Base-by-base conservation (phyloP, 2,113 vertebrate species). In the Microcebus ravelobensis region DNA sequence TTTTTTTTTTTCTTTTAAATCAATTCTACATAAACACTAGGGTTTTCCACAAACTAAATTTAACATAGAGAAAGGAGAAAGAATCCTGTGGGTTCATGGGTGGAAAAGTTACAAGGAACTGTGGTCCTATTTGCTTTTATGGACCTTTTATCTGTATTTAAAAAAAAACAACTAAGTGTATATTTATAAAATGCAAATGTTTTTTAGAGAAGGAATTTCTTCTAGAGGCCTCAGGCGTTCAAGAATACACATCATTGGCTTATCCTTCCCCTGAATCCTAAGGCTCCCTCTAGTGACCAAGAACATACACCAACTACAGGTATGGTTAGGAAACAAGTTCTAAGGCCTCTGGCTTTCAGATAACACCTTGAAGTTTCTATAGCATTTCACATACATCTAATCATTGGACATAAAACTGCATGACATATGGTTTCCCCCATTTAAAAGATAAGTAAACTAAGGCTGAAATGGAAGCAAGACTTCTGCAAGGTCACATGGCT, bases 261-360 rank as follows among this genome's bases (percentile, higher is more conserved):
- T 42, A 6, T 92, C 82, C 91, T 85, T 94, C 94, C 97, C 94
- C 57, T 95, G 95, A 94, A 89, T 93, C 89, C 89, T 95, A 87
- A 94, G 71, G 96, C 95, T 96, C 98, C 96, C 95, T 90, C 95
- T 96, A 91, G 94, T 97, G 97, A 92, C 94, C 50, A 92, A 81
- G 91, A 95, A 48, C 29, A 11, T 17, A 61, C 42, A 57, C 61
- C 0, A 0, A 18, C 57, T 67, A 21, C 36, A 92, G 77, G 91
- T 36, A 63, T 14, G 6, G 13, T 55, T 0, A 82, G 3, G 4
- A 77, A 63, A 67, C 6, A 3, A 39, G 3, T 61, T 45, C 50
- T 55, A 80, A 82, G 68, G 31, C 5, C 34, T 85, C 63, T 77
- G 34, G n/a, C 15, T 82, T 67, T 73, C 73, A 74, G 27, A 59